Evolutionary conservation across 2,797 vertebrate species (phyloP).

Genomic region (Ctenopoma multispine): DNA sequence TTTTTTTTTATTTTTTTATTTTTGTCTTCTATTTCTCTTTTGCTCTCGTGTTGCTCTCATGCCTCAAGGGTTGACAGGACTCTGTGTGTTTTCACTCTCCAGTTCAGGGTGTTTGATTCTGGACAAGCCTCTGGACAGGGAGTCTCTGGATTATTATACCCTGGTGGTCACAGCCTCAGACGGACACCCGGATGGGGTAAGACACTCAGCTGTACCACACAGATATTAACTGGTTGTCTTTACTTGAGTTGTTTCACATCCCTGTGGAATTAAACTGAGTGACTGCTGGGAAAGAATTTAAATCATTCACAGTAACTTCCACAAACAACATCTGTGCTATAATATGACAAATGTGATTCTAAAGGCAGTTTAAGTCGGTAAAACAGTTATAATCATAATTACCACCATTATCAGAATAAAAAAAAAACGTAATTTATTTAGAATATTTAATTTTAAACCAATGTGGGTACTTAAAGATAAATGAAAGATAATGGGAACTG

Average conservation of each 20-base stretch:
- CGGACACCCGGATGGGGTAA: constrained; percentile 93
- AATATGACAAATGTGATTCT: constrained; percentile 6
- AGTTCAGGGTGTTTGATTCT: constrained; percentile 92
- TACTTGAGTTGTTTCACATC: constrained; percentile 25
- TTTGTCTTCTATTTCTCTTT: background rate
- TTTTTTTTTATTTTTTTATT: background rate
- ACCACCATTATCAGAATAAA: constrained; percentile 10
- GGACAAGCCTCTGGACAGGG: constrained; percentile 92
- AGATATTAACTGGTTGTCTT: constrained; percentile 41
- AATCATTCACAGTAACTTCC: constrained; percentile 39
- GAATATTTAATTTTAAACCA: background rate
- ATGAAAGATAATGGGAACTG: background rate
- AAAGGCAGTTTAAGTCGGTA: background rate
- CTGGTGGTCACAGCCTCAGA: constrained; percentile 94
- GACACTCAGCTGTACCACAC: constrained; percentile 51
- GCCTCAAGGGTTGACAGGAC: constrained; percentile 5
- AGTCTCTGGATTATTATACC: constrained; percentile 92
- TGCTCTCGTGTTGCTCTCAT: constrained; percentile 6
- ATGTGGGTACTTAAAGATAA: background rate
- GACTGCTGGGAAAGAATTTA: constrained; percentile 2
- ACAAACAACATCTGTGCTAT: constrained; percentile 40
- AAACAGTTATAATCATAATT: background rate
- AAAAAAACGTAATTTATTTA: background rate
- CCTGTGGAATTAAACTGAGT: constrained; percentile 30
- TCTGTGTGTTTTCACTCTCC: constrained; percentile 44